Conservation (phyloP, 2,797 vertebrate genomes). For the Aratinga solstitialis region DNA sequence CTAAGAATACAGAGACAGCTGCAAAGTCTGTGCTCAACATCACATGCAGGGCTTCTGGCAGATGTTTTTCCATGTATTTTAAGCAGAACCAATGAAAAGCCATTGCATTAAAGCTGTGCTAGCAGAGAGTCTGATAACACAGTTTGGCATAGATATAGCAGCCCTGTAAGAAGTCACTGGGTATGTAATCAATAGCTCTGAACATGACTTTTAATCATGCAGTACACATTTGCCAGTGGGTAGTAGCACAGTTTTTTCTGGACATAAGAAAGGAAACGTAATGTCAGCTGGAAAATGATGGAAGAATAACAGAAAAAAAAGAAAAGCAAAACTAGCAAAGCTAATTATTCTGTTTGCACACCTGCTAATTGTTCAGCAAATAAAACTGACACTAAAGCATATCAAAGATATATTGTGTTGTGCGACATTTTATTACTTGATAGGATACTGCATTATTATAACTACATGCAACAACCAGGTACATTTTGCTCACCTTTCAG, state of each 20-base stretch:
- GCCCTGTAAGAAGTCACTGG: not conserved
- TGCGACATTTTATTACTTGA: not conserved
- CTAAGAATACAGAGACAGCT: constrained; percentile 21
- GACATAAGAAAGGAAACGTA: not conserved
- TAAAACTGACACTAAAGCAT: not conserved
- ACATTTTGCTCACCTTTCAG: not conserved
- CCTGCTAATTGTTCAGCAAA: not conserved
- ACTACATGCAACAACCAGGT: not conserved
- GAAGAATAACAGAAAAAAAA: not conserved
- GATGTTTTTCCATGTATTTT: constrained; percentile 21
- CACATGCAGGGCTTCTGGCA: not conserved
- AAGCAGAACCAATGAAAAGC: constrained; percentile 5
- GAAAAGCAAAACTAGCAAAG: not conserved
- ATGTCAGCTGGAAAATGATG: not conserved
- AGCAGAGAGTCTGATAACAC: not conserved
- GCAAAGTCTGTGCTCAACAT: not conserved
- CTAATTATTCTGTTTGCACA: not conserved
- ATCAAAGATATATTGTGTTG: not conserved
- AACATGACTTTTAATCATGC: not conserved
- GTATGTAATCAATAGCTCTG: not conserved
- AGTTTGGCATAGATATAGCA: not conserved
- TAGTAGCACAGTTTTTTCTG: not conserved
- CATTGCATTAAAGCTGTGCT: not conserved
- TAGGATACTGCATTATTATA: not conserved
- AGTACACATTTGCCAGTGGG: not conserved